Base-by-base conservation (phyloP, 2,797 vertebrate species). In the Myripristis jacobus region DNA sequence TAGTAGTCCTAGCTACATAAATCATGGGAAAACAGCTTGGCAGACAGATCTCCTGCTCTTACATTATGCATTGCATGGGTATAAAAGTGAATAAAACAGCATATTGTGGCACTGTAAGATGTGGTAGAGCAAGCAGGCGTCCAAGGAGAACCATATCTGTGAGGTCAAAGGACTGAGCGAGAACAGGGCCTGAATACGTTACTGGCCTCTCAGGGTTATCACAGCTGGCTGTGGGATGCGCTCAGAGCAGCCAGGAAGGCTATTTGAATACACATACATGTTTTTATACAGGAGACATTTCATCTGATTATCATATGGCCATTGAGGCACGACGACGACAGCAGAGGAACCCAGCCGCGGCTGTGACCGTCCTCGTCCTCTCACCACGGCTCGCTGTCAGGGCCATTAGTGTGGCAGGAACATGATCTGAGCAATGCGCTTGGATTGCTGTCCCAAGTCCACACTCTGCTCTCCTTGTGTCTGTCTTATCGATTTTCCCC, bases 401-500 rank as follows among this genome's bases (percentile, higher is more conserved):
- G 62, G 69, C 94, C 15, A 88, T 96, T 98, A 97, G 93, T 93
- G 94, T 87, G 93, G 96, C 83, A 70, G 93, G 94, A 95, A 92
- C 93, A 86, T 97, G 96, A 98, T 97, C 96, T 96, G 96, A 96
- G 96, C 96, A 96, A 98, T 98, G 96, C 92, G 95, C 95, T 98
- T 94, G 94, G 96, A 98, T 95, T 96, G 96, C 97, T 98, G 97
- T 97, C 97, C 97, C 94, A 64, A 95, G 95, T 95, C 96, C 93
- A 95, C 96, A 95, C 96, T 95, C 91, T 81, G 94, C 94, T 96
- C 94, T 95, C 95, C 94, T 92, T 93, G 95, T 95, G 96, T 96
- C 96, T 99, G 97, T 99, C 97, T 96, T 95, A 98, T 98, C 95
- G 93, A 98, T 99, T 98, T 97, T 94, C 93, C 95, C 94, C 95